A percentile compares a stretch with the other conserved stretches of the same genome.
These are phyloP conservation scores for Bombus pascuorum DNA, from an alignment of 1,140 invertebrate species.

Conservation along the genomic window DNA sequence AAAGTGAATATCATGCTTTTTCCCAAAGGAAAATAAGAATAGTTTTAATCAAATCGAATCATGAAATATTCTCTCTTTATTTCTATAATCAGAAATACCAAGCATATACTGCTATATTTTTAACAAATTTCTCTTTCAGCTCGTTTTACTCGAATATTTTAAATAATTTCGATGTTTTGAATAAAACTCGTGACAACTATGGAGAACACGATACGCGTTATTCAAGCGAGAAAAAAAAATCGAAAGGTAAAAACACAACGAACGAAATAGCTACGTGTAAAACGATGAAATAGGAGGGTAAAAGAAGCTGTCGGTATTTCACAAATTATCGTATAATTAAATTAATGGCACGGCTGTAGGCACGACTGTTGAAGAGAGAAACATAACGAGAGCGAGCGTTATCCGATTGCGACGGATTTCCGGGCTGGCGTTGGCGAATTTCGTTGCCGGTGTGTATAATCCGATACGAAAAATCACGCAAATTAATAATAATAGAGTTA, in stretches of 20 bases:
- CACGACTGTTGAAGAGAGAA: background rate
- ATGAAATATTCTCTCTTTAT: no score
- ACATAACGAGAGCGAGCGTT: background rate
- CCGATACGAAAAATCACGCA: slow-evolving; percentile 51
- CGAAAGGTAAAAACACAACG: no score
- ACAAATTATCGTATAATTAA: slow-evolving; percentile 47
- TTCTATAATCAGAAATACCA: no score
- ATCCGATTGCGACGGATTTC: slow-evolving; percentile 49
- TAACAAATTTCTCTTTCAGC: background rate
- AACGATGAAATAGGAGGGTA: slow-evolving; percentile 7
- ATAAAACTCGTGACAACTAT: background rate
- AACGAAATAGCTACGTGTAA: background rate
- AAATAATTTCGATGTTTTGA: background rate
- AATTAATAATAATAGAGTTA: slow-evolving; percentile 49
- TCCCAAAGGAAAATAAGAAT: no score
- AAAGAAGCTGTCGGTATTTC: slow-evolving; percentile 43
- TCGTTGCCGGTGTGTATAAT: slow-evolving; percentile 32
- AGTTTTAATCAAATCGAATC: no score
- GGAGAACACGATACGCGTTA: background rate
- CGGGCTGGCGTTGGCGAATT: slow-evolving; percentile 13
- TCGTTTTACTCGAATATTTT: background rate
- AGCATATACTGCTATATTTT: no score
- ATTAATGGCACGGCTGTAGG: slow-evolving; percentile 36
- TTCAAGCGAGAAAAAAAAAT: no score
- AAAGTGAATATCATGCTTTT: no score